Evolutionary conservation across 2,797 vertebrate species (phyloP), one percentile per base, ranked within the genome.

Genomic region (Anguilla megastoma): DNA sequence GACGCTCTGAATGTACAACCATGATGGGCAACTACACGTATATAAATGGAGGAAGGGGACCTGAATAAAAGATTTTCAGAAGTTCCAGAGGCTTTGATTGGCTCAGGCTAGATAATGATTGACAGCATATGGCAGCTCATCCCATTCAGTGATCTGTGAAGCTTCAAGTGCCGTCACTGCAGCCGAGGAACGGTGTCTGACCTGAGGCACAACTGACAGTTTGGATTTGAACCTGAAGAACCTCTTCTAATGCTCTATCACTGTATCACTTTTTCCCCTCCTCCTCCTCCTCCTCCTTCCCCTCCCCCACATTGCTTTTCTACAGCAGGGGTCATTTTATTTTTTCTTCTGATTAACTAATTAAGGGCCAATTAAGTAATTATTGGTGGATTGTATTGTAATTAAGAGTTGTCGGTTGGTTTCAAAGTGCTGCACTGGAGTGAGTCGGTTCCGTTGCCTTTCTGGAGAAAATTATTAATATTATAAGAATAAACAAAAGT

Each of bases 391-490:
- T 91, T 92, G 90, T 92, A 92, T 91, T 93, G 91, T 93, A 93
- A 92, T 91, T 93, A 92, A 90, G 90, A 93, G 88, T 93, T 93
- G 91, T 91, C 91, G 92, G 92, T 91, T 93, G 92, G 92, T 91
- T 92, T 93, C 91, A 91, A 90, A 92, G 91, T 93, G 91, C 93
- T 92, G 92, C 92, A 93, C 93, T 92, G 93, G 93, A 93, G 91
- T 92, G 86, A 92, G 91, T 92, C 90, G 89, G 90, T 91, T 88
- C 91, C 89, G 90, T 93, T 92, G 91, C 91, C 92, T 93, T 93
- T 92, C 90, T 92, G 91, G 90, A 93, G 89, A 92, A 93, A 91
- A 93, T 93, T 91, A 89, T 88, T 90, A 92, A 90, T 92, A 92
- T 92, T 91, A 91, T 91, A 90, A 89, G 88, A 93, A 92, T 92